A percentile compares a stretch with the other conserved stretches of the same genome.
phyloP scores from a whole-genome alignment of 2,113 vertebrate genomes.

The Jaculus jaculus region DNA sequence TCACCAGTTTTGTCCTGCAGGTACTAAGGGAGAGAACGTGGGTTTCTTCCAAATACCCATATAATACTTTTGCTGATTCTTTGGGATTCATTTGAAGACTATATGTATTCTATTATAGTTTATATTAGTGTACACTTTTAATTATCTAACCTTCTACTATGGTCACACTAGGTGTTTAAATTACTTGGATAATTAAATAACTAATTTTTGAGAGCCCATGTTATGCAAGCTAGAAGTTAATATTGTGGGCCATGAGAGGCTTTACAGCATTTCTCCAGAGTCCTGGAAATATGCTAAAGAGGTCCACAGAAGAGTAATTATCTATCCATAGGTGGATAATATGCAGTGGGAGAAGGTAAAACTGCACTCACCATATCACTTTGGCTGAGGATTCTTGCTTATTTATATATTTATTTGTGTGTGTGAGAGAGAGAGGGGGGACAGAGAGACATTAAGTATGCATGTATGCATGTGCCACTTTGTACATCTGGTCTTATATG shows the following conservation, averaged over 20 bases:
- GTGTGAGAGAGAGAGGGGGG: too few relatives aligned
- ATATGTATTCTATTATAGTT: fast-evolving
- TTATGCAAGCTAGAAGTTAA: background rate
- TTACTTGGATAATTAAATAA: background rate
- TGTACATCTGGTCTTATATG: too few relatives aligned
- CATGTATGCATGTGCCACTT: too few relatives aligned
- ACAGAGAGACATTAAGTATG: too few relatives aligned
- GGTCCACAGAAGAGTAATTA: background rate
- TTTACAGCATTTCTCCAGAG: background rate
- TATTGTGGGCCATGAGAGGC: background rate
- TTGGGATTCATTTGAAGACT: background rate
- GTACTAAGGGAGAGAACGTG: fast-evolving
- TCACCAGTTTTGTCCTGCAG: background rate
- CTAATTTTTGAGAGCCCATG: background rate
- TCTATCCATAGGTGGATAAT: background rate
- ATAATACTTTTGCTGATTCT: background rate
- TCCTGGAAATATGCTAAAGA: background rate
- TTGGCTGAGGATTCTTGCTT: background rate
- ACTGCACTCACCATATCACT: background rate
- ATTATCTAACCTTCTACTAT: background rate
- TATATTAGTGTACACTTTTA: background rate
- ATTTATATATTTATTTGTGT: too few relatives aligned
- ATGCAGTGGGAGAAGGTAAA: background rate
- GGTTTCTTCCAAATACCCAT: background rate
- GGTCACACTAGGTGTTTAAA: background rate